A percentile compares a stretch with the other conserved stretches of the same genome.
phyloP scores from a whole-genome alignment of 1,140 invertebrate species.

The Bombus haemorrhoidalis region DNA sequence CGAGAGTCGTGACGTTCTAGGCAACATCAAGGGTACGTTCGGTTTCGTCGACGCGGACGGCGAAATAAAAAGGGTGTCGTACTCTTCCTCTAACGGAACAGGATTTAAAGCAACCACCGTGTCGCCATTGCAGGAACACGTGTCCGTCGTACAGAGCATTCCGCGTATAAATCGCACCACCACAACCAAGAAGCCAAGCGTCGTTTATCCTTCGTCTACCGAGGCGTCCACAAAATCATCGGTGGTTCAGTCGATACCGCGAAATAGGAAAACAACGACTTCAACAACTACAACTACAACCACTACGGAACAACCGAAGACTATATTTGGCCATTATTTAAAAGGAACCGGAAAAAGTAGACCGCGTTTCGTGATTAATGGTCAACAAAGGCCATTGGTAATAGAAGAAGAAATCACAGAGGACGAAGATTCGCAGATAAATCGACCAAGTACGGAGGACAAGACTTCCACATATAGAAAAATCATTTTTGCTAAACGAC shows the following conservation, averaged over 20 bases:
- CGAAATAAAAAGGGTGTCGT: constrained; percentile 92
- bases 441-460: constrained; percentile 73
- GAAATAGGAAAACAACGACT: constrained; percentile 80
- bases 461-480: constrained; percentile 73
- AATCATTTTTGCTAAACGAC: constrained; percentile 80
- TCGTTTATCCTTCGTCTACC: constrained; percentile 80
- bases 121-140: constrained; percentile 81
- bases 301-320: constrained; percentile 69
- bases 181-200: constrained; percentile 74
- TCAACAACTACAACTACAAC: constrained; percentile 73
- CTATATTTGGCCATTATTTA: constrained; percentile 69
- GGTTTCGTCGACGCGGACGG: constrained; percentile 92
- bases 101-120: constrained; percentile 82
- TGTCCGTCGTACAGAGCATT: constrained; percentile 82
- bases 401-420: constrained; percentile 71
- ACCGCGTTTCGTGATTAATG: constrained; percentile 77
- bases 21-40: constrained; percentile 93
- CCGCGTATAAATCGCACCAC: constrained; percentile 77
- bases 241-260: constrained; percentile 85
- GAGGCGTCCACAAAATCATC: constrained; percentile 81
- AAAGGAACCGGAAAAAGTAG: constrained; percentile 72
- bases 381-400: constrained; percentile 74
- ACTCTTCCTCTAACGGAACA: constrained; percentile 85
- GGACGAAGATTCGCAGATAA: constrained; percentile 78
- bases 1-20: constrained; percentile 90